A percentile compares a stretch with the other conserved stretches of the same genome.
phyloP scores from a whole-genome alignment of 2,797 vertebrate species.

The Semotilus atromaculatus region DNA sequence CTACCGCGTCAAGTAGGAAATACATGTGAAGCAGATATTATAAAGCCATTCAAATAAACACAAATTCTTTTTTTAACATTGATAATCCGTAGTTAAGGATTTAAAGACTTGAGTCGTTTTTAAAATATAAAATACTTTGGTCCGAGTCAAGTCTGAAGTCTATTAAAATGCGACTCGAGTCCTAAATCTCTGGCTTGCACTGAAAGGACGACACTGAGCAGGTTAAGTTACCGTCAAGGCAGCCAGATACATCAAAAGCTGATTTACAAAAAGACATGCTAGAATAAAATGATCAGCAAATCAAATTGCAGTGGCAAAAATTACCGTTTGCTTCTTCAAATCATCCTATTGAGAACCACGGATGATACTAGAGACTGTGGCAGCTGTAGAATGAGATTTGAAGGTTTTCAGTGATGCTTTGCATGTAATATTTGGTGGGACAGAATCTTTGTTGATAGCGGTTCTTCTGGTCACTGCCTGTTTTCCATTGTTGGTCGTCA shows the following conservation, averaged over 20 bases:
- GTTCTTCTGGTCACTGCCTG: not conserved
- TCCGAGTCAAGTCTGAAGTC: no score
- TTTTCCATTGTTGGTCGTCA: conserved; percentile 13
- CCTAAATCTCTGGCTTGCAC: no score
- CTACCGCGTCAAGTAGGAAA: no score
- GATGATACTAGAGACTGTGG: not conserved
- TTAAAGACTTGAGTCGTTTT: no score
- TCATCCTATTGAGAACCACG: not conserved
- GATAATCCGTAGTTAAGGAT: no score
- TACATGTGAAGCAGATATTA: no score
- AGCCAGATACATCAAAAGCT: not conserved
- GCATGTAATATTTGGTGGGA: not conserved
- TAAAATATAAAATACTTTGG: no score
- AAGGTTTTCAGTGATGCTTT: not conserved
- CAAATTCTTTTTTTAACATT: no score
- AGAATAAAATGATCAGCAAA: not conserved
- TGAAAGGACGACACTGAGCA: not conserved
- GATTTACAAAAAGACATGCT: not conserved
- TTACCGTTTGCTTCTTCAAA: not conserved
- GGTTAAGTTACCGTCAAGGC: not conserved
- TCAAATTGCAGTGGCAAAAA: not conserved
- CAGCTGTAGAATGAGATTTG: not conserved
- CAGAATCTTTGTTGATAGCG: not conserved
- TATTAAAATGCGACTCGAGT: no score
- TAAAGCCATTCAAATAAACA: no score